Evolutionary conservation across 2,113 vertebrate species (phyloP).

Genomic region (Menidia beryllina): DNA sequence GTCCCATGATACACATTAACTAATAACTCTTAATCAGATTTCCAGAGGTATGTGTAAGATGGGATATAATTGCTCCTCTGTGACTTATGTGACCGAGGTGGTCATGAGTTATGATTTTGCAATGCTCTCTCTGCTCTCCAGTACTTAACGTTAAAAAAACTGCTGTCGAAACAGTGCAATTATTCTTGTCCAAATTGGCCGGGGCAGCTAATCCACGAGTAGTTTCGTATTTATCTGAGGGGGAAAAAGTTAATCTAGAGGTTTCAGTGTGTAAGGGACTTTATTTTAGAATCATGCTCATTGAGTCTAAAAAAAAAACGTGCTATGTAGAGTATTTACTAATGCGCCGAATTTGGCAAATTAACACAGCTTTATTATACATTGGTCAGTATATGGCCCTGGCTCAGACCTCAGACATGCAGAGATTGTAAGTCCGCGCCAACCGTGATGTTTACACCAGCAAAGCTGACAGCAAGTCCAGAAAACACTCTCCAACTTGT

Average conservation of each 20-base stretch:
- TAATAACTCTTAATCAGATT: constrained; percentile 74
- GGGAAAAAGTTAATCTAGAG: neutral
- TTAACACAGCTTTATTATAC: constrained; percentile 56
- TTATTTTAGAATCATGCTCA: constrained; percentile 19
- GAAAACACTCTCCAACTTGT: constrained; percentile 26
- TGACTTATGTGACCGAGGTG: constrained; percentile 50
- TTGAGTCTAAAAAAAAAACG: constrained; percentile 4
- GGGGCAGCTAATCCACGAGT: constrained; percentile 21
- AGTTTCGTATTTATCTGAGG: constrained; percentile 21
- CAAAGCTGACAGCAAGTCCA: constrained; percentile 34
- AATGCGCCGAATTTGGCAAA: constrained; percentile 38
- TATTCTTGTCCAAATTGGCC: constrained; percentile 56
- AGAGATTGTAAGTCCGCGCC: constrained; percentile 54
- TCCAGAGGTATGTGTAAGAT: constrained; percentile 58
- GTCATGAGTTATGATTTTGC: constrained; percentile 69
- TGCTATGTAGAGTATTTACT: constrained; percentile 19
- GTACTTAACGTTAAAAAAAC: constrained; percentile 24
- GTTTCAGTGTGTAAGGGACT: constrained; percentile 5
- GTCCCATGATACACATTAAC: constrained; percentile 70
- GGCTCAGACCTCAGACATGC: constrained; percentile 66
- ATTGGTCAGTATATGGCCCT: constrained; percentile 41
- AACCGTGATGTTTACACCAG: constrained; percentile 57
- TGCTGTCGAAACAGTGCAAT: constrained; percentile 40
- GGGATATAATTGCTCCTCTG: constrained; percentile 58
- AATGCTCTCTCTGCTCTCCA: constrained; percentile 27